These are phyloP conservation scores for Julus scanicus DNA, from an alignment of 2,888 invertebrate genomes.

Conservation along the genomic window DNA sequence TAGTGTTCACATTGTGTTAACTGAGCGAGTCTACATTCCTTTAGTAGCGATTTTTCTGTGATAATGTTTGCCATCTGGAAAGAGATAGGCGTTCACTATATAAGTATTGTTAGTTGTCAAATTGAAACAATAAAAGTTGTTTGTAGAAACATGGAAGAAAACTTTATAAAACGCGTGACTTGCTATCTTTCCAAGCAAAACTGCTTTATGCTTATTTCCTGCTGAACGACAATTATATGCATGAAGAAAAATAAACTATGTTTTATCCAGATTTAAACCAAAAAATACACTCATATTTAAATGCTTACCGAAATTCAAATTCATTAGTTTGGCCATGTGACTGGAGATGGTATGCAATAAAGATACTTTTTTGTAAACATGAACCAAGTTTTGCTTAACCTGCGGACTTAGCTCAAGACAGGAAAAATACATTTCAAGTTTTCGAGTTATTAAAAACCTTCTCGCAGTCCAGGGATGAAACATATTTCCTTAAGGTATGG, in stretches of 20 bases:
- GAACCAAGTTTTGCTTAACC: too few species aligned
- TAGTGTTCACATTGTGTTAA: conserved; percentile 19
- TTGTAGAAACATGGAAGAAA: neutral
- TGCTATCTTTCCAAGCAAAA: neutral
- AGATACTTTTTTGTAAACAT: too few species aligned
- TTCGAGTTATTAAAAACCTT: too few species aligned
- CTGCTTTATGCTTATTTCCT: neutral
- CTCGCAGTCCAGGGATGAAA: too few species aligned
- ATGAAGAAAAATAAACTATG: neutral
- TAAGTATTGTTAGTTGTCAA: conserved; percentile 28
- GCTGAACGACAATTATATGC: neutral
- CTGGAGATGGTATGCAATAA: too few species aligned
- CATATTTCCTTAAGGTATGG: too few species aligned
- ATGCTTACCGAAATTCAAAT: neutral
- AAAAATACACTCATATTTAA: too few species aligned
- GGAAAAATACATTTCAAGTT: too few species aligned
- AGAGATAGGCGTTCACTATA: neutral
- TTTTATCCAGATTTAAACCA: too few species aligned
- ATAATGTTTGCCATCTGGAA: conserved; percentile 33
- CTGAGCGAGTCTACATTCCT: neutral
- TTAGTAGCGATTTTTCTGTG: conserved; percentile 22
- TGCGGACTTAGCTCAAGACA: neutral
- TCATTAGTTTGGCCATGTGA: neutral
- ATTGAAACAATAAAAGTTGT: neutral
- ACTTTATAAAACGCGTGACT: neutral